Base-by-base conservation (phyloP, 2,888 invertebrate species). In the Leucophora obtusa region DNA sequence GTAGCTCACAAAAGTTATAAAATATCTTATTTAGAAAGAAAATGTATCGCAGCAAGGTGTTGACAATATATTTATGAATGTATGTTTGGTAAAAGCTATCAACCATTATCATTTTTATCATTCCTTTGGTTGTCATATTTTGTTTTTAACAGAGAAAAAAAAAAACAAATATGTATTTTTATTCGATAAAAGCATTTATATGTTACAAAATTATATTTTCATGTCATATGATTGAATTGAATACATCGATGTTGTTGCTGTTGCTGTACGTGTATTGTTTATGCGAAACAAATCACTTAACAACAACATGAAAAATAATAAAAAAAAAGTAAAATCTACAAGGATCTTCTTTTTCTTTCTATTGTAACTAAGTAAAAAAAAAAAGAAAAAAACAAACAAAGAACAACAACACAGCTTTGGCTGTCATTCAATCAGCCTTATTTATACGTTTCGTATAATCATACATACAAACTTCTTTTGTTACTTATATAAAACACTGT, bases 261-360 rank as follows among this genome's bases (percentile, higher is more conserved):
- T 35, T 35, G 51, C 17, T 28, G 50, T 56, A 53, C 35, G 50
- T 68, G 72, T 59, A 65, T 70, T 73, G 65, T 81, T 77, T 77
- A 70, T 81, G 65, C 33, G 73, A 81, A 73, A 66, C 77, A 73
- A 81, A 81, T 81, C 80, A 81, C 80, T 81, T 81, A 73, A 73
- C 53, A 77, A 66, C 58, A 72, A 65, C 80, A 69, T 51, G 69
- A 60, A 63, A 76, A 79, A 66, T 65, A 69, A 74, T 72, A 79
- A 74, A 69, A 65, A 59, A 24, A 33, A n/a, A 50, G 51, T 58
- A 54, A 60, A 68, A 11, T 43, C 54, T 58, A 65, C 75, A 59
- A 35, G 60, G 35, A 79, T 73, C 43, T 70, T 15, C 28, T 6
- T 28, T 28, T 28, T 28, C 28, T 28, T 28, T 51, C 69, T 69